Conservation (phyloP, 2,888 invertebrate species). For the Volucella bombylans region DNA sequence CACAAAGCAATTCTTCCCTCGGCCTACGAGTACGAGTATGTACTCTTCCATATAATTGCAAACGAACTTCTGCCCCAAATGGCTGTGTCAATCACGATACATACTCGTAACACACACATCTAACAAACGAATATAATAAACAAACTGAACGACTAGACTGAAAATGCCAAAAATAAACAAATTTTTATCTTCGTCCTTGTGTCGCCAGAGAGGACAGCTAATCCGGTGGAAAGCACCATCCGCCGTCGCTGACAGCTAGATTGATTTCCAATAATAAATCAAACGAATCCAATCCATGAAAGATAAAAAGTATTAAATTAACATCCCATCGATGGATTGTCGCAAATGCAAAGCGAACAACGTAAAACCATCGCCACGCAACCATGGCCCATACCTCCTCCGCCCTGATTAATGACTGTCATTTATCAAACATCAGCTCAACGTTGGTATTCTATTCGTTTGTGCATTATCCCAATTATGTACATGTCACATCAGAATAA, state of each 20-base stretch:
- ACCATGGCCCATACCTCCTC: background rate
- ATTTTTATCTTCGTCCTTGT: background rate
- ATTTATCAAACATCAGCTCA: slow-evolving; percentile 46
- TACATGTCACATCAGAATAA: background rate
- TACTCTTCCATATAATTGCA: too few relatives aligned
- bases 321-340: slow-evolving; percentile 12
- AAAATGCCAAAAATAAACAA: background rate
- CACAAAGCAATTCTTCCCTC: too few relatives aligned
- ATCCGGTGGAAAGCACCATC: slow-evolving; percentile 18
- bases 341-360: slow-evolving; percentile 7
- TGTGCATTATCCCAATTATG: slow-evolving; percentile 48
- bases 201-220: slow-evolving; percentile 25
- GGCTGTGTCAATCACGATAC: too few relatives aligned
- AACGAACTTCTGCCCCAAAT: too few relatives aligned
- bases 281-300: slow-evolving; percentile 6
- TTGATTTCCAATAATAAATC: slow-evolving; percentile 54
- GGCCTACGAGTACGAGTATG: too few relatives aligned
- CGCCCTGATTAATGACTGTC: slow-evolving; percentile 47
- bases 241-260: slow-evolving; percentile 43
- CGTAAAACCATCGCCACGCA: background rate
- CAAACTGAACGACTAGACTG: too few relatives aligned
- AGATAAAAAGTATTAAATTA: slow-evolving; percentile 39
- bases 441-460: slow-evolving; percentile 24
- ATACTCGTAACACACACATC: too few relatives aligned
- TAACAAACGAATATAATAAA: too few relatives aligned